Percentiles rank a stretch among this genome's conserved stretches.
Evolutionary conservation across 2,888 invertebrate species (phyloP).

Genomic region (Acleris holmiana): DNA sequence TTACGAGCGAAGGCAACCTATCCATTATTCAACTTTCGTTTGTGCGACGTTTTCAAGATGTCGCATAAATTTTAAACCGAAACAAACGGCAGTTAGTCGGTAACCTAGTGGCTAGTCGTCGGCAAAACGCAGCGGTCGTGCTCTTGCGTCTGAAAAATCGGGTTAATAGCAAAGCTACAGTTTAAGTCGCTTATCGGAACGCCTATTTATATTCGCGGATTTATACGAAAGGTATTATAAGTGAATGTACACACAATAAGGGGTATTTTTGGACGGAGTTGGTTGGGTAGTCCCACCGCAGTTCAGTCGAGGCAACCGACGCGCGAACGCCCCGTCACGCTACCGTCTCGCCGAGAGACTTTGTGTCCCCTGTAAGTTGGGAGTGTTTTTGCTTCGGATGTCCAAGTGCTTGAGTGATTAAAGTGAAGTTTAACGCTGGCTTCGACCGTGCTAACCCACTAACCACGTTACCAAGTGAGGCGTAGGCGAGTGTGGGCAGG

Average conservation of each 20-base stretch:
- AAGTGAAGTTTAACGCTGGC: constrained; percentile 60
- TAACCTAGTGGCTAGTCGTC: constrained; percentile 20
- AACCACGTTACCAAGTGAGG: constrained; percentile 52
- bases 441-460: constrained; percentile 76
- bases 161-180: constrained; percentile 54
- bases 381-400: constrained; percentile 71
- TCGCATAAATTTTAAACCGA: constrained; percentile 35
- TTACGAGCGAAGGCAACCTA: constrained; percentile 25
- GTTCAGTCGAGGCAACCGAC: constrained; percentile 66
- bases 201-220: constrained; percentile 68
- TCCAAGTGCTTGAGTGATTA: constrained; percentile 53
- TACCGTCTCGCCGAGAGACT: constrained; percentile 32
- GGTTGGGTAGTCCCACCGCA: constrained; percentile 56
- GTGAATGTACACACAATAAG: constrained; percentile 75
- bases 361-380: constrained; percentile 70
- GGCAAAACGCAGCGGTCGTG: constrained; percentile 18
- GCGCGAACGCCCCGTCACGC: constrained; percentile 54
- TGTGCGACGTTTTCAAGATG: constrained; percentile 32
- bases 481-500: constrained; percentile 72
- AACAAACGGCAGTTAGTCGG: constrained; percentile 31
- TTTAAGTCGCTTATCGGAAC: constrained; percentile 47
- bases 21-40: constrained; percentile 32
- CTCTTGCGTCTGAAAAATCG: constrained; percentile 48
- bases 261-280: constrained; percentile 75
- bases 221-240: constrained; percentile 72